These are phyloP conservation scores for Hassar affinis DNA, from an alignment of 2,113 vertebrate species.

Conservation along the genomic window DNA sequence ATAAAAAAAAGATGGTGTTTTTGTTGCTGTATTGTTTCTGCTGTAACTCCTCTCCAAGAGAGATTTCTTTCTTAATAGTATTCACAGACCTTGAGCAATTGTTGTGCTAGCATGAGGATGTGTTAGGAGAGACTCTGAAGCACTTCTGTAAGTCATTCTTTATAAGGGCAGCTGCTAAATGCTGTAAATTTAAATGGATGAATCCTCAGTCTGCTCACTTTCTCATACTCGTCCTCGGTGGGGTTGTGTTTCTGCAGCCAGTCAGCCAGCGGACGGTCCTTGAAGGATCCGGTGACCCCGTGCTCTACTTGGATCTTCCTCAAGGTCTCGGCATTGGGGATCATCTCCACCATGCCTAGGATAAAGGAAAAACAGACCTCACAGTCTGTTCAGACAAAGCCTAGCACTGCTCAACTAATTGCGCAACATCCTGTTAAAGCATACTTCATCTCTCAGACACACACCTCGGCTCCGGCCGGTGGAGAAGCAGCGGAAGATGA, in stretches of 20 bases:
- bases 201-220: slow-evolving; percentile 70
- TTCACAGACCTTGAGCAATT: neutral
- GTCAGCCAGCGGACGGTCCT: slow-evolving; percentile 88
- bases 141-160: neutral
- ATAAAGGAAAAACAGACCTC: neutral
- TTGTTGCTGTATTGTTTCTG: neutral
- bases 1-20: neutral
- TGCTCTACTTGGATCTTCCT: slow-evolving; percentile 97
- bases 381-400: neutral
- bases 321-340: slow-evolving; percentile 92
- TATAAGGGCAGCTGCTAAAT: neutral
- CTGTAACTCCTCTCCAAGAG: neutral
- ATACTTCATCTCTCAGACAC: neutral
- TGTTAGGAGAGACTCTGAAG: neutral
- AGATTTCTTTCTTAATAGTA: neutral
- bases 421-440: neutral
- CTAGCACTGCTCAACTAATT: neutral
- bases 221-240: slow-evolving; percentile 89
- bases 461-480: slow-evolving; percentile 85
- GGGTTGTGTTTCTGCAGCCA: slow-evolving; percentile 98
- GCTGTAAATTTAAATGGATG: neutral
- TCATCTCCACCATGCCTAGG: slow-evolving; percentile 97
- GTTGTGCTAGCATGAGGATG: neutral
- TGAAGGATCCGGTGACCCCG: slow-evolving; percentile 95
- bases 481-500: slow-evolving; percentile 94